Evolutionary conservation across 92 coral and sea anemone genomes (phyloP).

Genomic region (Anthopleura xanthogrammica): DNA sequence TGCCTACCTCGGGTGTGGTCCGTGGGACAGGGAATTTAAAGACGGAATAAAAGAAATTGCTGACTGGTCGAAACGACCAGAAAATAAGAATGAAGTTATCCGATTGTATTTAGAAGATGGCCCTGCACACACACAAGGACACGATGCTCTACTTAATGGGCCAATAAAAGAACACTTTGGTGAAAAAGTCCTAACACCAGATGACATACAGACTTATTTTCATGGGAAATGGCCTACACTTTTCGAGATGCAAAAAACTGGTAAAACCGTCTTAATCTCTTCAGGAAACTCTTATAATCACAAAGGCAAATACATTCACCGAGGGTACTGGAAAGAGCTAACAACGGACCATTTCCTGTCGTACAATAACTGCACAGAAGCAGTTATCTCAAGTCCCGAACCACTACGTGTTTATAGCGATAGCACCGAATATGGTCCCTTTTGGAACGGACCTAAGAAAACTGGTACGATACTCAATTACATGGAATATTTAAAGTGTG

Average conservation of each 20-base stretch:
- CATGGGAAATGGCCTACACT: slow-evolving; percentile 76
- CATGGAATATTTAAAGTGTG: slow-evolving; percentile 67
- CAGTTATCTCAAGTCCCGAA: slow-evolving; percentile 16
- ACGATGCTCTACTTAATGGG: slow-evolving; percentile 69
- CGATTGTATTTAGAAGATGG: slow-evolving; percentile 87
- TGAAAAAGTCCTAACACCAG: slow-evolving; percentile 75
- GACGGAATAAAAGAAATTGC: slow-evolving; percentile 85
- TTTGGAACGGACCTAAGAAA: slow-evolving; percentile 78
- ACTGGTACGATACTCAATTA: slow-evolving; percentile 74
- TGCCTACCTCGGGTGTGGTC: slow-evolving; percentile 75
- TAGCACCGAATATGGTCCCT: slow-evolving; percentile 78
- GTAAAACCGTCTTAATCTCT: slow-evolving; percentile 70
- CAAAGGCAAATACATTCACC: slow-evolving; percentile 61
- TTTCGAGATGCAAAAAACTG: slow-evolving; percentile 50
- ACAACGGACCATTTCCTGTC: slow-evolving; percentile 53
- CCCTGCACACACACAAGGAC: slow-evolving; percentile 66
- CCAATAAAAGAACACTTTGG: slow-evolving; percentile 66
- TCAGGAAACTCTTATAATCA: slow-evolving; percentile 52
- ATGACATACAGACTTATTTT: slow-evolving; percentile 52
- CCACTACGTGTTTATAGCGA: slow-evolving; percentile 76
- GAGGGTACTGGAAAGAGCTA: slow-evolving; percentile 61
- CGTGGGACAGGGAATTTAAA: slow-evolving; percentile 78
- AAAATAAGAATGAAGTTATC: slow-evolving; percentile 65
- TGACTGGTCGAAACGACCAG: slow-evolving; percentile 67
- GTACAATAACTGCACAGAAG: slow-evolving; percentile 50